Base-by-base conservation (phyloP, 2,888 invertebrate species). In the Dasypolia templi region DNA sequence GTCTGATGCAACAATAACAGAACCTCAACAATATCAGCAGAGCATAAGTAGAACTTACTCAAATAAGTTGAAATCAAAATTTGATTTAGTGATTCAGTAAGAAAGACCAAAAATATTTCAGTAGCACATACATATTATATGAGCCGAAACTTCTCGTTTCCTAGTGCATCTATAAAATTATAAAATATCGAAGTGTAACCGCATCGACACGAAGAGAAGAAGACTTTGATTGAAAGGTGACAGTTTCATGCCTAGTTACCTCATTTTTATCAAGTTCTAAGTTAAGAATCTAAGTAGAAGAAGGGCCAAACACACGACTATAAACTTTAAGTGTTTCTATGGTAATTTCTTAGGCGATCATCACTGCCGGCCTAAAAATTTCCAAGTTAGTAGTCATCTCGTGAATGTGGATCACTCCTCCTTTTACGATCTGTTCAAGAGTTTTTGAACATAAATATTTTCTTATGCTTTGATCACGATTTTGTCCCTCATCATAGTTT, bases 401-500 rank as follows among this genome's bases (percentile, higher is more conserved):
- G 26, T 65, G 49, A 51, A 62, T 55, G n/a, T 65, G 69, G 39
- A 63, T 63, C 46, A 53, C 61, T 76, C 55, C 9, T 72, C 49
- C 53, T 70, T 86, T 84, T 79, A 86, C 75, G 84, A 86, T 29
- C 65, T 69, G 44, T 73, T 68, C 76, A 67, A 75, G 39, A 64
- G 65, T 58, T 55, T 71, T 64, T 42, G 44, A 35, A 39, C 77
- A 70, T 83, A 85, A 79, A 84, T 84, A 83, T 85, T 65, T 74
- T 35, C 62, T n/a, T n/a, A n/a, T 59, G 77, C 61, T 83, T 70
- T 74, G 71, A 77, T 76, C 81, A 77, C 51, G 75, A 77, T 70
- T 75, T 75, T 79, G 85, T 70, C 81, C 81, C 86, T 75, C 77
- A 62, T 83, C 86, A 77, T 72, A 72, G 67, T 75, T 84, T 85